A percentile compares a stretch with the other conserved stretches of the same genome.
Evolutionary conservation across 2,797 vertebrate species (phyloP).

Genomic region (Sebastes glaucus): DNA sequence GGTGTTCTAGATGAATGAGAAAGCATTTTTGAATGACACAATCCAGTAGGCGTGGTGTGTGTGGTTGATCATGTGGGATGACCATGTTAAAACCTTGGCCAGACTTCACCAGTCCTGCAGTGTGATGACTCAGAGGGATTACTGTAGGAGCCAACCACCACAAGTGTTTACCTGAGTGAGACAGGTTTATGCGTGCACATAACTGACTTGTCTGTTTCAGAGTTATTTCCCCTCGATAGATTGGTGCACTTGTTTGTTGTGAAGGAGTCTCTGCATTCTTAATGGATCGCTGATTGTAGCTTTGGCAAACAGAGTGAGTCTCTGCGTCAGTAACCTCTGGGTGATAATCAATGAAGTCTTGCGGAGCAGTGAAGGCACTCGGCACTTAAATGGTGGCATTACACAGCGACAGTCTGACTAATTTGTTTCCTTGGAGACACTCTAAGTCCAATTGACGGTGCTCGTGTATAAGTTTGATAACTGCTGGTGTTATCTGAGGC

Average conservation of each 20-base stretch:
- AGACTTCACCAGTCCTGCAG: not conserved
- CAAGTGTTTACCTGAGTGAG: not conserved
- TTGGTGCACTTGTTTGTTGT: slow-evolving; percentile 12
- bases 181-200: not conserved
- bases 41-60: not conserved
- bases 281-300: slow-evolving; percentile 56
- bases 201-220: slow-evolving; percentile 6
- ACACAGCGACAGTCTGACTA: slow-evolving; percentile 11
- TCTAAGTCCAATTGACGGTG: slow-evolving; percentile 2
- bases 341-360: slow-evolving; percentile 52
- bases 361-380: not conserved
- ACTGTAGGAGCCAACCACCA: not conserved
- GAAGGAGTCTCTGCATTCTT: slow-evolving; percentile 35
- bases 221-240: slow-evolving; percentile 10
- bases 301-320: slow-evolving; percentile 43
- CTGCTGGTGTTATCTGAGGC: slow-evolving; percentile 8
- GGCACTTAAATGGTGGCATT: slow-evolving; percentile 6
- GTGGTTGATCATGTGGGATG: not conserved
- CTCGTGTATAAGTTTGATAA: slow-evolving; percentile 15
- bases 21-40: slow-evolving; percentile 2
- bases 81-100: not conserved
- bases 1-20: not conserved
- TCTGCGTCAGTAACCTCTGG: slow-evolving; percentile 32
- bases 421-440: slow-evolving; percentile 10
- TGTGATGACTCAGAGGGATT: not conserved